Conservation (phyloP, 1,140 invertebrate species). For the Ostrea denselamellosa region DNA sequence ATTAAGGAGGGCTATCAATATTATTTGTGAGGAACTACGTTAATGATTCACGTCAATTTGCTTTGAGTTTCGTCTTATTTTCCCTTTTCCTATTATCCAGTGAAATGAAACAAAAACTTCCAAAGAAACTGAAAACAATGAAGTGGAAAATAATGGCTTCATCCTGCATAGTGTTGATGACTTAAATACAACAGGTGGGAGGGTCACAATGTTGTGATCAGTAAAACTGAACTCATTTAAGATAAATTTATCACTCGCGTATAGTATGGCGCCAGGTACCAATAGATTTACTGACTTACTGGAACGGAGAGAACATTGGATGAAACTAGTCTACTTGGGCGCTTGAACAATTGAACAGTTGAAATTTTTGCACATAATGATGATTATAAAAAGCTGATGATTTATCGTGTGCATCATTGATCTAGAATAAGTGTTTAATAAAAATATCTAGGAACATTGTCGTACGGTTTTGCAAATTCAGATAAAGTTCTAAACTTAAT, state of each 20-base stretch:
- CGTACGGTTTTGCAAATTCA: too few species aligned
- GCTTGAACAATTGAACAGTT: too few species aligned
- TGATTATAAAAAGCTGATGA: too few species aligned
- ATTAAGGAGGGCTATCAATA: not conserved
- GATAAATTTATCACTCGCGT: too few species aligned
- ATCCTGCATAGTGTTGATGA: not conserved
- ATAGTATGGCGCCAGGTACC: too few species aligned
- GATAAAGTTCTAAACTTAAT: not conserved
- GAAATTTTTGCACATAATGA: too few species aligned
- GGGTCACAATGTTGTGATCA: not conserved
- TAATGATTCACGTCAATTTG: not conserved
- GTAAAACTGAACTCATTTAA: not conserved
- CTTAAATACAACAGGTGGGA: not conserved
- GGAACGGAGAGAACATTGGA: too few species aligned
- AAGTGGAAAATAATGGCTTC: not conserved
- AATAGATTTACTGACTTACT: too few species aligned
- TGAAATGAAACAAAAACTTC: not conserved
- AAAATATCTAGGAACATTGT: not conserved
- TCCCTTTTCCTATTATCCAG: not conserved
- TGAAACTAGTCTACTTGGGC: too few species aligned
- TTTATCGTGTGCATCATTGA: too few species aligned
- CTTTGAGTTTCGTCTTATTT: not conserved
- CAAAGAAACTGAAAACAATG: not conserved
- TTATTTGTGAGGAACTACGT: not conserved
- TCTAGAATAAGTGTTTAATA: not conserved